Evolutionary conservation across 2,888 invertebrate genomes (phyloP).

Genomic region (Tryphoninae sp.): DNA sequence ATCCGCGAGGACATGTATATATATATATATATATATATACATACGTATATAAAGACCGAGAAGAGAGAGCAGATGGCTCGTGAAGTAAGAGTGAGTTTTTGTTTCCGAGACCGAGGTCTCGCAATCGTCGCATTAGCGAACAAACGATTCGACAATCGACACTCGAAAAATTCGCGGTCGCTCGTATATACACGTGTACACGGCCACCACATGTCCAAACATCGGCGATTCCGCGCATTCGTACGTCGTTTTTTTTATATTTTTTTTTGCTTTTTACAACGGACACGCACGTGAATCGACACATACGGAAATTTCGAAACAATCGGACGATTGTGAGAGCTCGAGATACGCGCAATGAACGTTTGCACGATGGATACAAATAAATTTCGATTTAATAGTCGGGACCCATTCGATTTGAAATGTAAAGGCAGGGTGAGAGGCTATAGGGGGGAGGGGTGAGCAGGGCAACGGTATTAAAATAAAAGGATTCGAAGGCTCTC

Average conservation of each 20-base stretch:
- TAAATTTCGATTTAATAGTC: conserved; percentile 64
- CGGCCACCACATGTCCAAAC: conserved; percentile 67
- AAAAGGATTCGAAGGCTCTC: conserved; percentile 30
- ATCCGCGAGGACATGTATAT: conserved; percentile 32
- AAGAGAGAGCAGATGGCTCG: conserved; percentile 67
- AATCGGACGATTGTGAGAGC: conserved; percentile 62
- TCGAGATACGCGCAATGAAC: conserved; percentile 41
- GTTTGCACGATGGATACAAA: conserved; percentile 55
- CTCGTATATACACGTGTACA: conserved; percentile 4
- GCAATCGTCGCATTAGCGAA: conserved; percentile 80
- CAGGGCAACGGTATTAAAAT: neutral
- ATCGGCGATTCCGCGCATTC: conserved; percentile 48
- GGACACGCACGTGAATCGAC: conserved; percentile 38
- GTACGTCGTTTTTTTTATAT: conserved; percentile 34
- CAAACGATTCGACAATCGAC: conserved; percentile 78
- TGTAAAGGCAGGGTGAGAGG: neutral
- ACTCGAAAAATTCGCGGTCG: conserved; percentile 66
- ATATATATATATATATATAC: neutral
- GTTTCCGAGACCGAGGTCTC: conserved; percentile 77
- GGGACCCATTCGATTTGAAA: conserved; percentile 38
- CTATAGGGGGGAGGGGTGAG: neutral
- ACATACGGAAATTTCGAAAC: conserved; percentile 59
- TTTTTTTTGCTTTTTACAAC: conserved; percentile 1
- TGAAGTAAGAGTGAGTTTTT: conserved; percentile 74
- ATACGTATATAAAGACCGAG: conserved; percentile 21